Percentiles rank a stretch among this genome's conserved stretches.
These are phyloP conservation scores for Brachymystax lenok DNA, from an alignment of 2,797 vertebrate species.

Conservation along the genomic window DNA sequence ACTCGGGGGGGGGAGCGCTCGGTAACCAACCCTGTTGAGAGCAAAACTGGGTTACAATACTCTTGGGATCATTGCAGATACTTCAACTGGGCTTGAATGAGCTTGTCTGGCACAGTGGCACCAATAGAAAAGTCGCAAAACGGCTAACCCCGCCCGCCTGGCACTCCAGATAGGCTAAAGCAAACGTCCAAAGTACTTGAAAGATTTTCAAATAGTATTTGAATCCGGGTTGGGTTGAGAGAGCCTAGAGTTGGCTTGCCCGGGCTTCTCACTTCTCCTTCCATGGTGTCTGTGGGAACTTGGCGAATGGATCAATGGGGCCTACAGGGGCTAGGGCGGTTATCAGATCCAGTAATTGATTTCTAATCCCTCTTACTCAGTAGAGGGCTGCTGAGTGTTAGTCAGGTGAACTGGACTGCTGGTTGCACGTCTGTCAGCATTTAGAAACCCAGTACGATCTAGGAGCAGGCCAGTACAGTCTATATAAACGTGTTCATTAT, in stretches of 20 bases:
- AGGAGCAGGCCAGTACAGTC: too few species aligned
- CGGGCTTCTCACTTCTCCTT: neutral
- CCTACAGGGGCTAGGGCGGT: conserved; percentile 19
- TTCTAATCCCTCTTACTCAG: conserved; percentile 37
- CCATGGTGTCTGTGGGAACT: conserved; percentile 17
- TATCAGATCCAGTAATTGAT: conserved; percentile 44
- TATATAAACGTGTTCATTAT: too few species aligned
- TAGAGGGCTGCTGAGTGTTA: neutral
- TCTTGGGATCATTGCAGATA: neutral
- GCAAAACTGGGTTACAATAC: neutral
- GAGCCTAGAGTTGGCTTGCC: too few species aligned
- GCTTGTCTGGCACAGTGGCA: too few species aligned
- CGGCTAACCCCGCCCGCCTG: too few species aligned
- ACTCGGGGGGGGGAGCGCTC: conserved; percentile 7
- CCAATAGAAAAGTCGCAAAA: too few species aligned
- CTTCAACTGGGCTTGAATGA: neutral
- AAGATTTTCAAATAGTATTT: too few species aligned
- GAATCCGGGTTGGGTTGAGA: neutral
- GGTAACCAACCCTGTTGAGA: conserved; percentile 32
- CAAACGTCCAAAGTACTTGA: too few species aligned
- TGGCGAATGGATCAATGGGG: conserved; percentile 29
- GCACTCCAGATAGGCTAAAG: too few species aligned
- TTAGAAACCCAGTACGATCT: neutral
- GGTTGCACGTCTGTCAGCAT: conserved; percentile 2
- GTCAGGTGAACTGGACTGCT: neutral